Evolutionary conservation across 2,888 invertebrate species (phyloP), one percentile per base, ranked within the genome.

Genomic region (Diarsia mendica): DNA sequence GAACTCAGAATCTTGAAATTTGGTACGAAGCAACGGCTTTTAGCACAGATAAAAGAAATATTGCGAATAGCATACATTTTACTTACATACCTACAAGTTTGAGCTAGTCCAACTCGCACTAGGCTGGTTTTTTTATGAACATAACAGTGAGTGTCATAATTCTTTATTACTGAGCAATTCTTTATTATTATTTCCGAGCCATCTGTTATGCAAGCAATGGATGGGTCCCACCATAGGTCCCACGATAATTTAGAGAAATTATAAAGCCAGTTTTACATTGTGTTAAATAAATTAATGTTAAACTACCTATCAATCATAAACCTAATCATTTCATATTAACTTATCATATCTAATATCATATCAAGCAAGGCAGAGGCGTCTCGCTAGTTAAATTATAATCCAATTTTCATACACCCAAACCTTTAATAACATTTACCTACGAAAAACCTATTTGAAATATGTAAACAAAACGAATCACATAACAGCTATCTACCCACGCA

Each of bases 401-500:
- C 18, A 20, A 28, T 65, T 0, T 28, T 11, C 15, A 46, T 67
- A 67, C n/a, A 55, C 15, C 23, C 23, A n/a, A 68, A 48, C 6
- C 8, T 55, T 49, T 23, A 44, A 51, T 51, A 23, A 75, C n/a
- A 63, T 23, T 51, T 53, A 33, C 9, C 15, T n/a, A 69, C 49
- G 72, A 13, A 72, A 64, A 76, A 70, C 71, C 60, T 48, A 46
- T 46, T 51, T 18, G 23, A 23, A 53, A 48, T 58, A 74, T 63
- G 39, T 48, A 69, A 69, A 83, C 61, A 72, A 63, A 77, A 72
- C 61, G 49, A 84, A 74, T 79, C 75, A 82, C 66, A 61, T 64
- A 77, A 58, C 65, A 44, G 39, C 79, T 74, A 75, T 83, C 77
- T 83, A 79, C 48, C 49, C 60, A 33, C 82, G 85, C 85, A 87